These are phyloP conservation scores for Mionectes macconnelli DNA, from an alignment of 2,113 vertebrate species.

Conservation along the genomic window DNA sequence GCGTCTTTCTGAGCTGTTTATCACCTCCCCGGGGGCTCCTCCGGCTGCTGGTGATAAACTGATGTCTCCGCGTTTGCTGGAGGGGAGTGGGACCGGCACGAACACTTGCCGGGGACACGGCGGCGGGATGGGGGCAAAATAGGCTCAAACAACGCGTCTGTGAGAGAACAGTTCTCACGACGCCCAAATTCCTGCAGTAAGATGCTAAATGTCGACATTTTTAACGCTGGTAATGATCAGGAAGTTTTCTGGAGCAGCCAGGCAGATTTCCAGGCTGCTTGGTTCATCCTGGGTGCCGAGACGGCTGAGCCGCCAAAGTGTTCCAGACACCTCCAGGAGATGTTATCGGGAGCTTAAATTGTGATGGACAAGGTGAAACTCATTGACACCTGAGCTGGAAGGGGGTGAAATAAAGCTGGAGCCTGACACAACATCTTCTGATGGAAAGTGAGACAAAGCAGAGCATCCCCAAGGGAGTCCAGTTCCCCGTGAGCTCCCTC, in stretches of 20 bases:
- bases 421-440: not conserved
- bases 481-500: not conserved
- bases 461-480: not conserved
- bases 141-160: not conserved
- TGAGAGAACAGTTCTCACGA: not conserved
- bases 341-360: not conserved
- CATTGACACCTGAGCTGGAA: not conserved
- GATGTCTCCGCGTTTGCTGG: not conserved
- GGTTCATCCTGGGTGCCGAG: not conserved
- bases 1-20: not conserved
- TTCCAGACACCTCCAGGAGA: rapidly evolving
- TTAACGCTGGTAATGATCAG: not conserved
- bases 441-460: not conserved
- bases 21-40: not conserved
- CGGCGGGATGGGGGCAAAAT: not conserved
- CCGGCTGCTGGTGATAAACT: not conserved
- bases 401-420: not conserved
- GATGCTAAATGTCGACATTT: rapidly evolving
- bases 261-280: not conserved
- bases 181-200: not conserved
- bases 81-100: not conserved
- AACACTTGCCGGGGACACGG: not conserved
- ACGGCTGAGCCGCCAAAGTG: not conserved
- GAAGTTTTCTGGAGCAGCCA: not conserved
- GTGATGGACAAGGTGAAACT: not conserved